phyloP scores from a whole-genome alignment of 2,113 vertebrate genomes.

The Aramus guarauna region DNA sequence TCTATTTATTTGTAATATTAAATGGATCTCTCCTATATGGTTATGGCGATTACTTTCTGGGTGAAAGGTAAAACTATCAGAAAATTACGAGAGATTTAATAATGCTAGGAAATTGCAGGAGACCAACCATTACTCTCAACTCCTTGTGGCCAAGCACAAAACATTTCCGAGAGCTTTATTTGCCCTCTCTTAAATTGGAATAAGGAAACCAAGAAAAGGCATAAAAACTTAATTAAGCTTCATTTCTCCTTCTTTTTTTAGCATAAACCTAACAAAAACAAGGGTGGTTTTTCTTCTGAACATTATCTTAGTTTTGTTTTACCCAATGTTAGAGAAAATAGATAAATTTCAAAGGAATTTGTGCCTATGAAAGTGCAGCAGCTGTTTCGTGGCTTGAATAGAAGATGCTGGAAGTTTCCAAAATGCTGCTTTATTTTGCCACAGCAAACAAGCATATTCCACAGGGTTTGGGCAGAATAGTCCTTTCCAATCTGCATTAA shows the following conservation, averaged over 20 bases:
- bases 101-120: background rate
- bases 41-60: background rate
- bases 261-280: background rate
- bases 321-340: background rate
- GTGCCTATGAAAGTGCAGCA: background rate
- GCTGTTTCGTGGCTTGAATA: background rate
- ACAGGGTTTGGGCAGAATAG: background rate
- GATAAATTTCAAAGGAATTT: background rate
- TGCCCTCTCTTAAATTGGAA: background rate
- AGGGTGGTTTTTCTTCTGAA: background rate
- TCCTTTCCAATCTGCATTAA: background rate
- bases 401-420: background rate
- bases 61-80: background rate
- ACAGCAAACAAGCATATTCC: background rate
- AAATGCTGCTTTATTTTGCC: background rate
- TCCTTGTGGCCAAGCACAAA: background rate
- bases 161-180: background rate
- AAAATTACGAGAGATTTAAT: conserved; percentile 27
- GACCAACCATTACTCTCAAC: background rate
- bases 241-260: background rate
- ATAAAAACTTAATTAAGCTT: background rate
- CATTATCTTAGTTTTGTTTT: background rate
- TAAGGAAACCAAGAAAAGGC: background rate
- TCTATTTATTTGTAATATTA: background rate
- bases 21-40: background rate